Conservation (phyloP, 2,888 invertebrate species). For the Cephonodes hylas region DNA sequence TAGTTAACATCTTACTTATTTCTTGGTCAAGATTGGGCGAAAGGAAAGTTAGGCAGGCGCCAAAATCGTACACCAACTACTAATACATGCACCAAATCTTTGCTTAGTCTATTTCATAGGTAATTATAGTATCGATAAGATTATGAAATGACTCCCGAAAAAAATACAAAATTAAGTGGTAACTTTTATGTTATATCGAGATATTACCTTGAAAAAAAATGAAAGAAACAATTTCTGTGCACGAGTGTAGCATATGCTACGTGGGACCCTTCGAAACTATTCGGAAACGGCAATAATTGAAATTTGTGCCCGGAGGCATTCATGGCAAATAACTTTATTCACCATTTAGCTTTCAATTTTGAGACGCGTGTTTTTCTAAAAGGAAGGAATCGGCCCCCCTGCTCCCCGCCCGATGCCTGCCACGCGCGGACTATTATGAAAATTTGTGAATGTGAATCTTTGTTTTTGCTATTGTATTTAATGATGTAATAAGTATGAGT, state of each 20-base stretch:
- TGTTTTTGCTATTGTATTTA: neutral
- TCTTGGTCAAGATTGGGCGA: too few relatives aligned
- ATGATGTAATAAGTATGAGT: neutral
- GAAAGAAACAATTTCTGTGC: constrained; percentile 21
- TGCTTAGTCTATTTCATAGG: too few relatives aligned
- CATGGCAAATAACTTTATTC: constrained; percentile 80
- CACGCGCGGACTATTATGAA: constrained; percentile 6
- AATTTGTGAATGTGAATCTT: neutral
- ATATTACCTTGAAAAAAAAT: too few relatives aligned
- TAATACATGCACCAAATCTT: too few relatives aligned
- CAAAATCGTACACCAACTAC: too few relatives aligned
- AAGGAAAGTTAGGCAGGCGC: too few relatives aligned
- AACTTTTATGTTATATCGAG: too few relatives aligned
- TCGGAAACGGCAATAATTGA: constrained; percentile 81
- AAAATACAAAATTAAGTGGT: too few relatives aligned
- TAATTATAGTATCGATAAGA: neutral
- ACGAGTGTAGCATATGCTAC: constrained; percentile 43
- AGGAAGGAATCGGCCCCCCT: constrained; percentile 42
- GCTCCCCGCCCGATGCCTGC: neutral
- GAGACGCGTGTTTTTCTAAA: constrained; percentile 53
- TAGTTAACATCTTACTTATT: too few relatives aligned
- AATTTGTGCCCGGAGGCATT: constrained; percentile 82
- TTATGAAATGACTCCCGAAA: too few relatives aligned
- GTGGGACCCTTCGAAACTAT: constrained; percentile 69
- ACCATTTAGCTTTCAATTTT: constrained; percentile 76